Base-by-base conservation (phyloP, 1,140 invertebrate genomes). In the Saccostrea glomerata region DNA sequence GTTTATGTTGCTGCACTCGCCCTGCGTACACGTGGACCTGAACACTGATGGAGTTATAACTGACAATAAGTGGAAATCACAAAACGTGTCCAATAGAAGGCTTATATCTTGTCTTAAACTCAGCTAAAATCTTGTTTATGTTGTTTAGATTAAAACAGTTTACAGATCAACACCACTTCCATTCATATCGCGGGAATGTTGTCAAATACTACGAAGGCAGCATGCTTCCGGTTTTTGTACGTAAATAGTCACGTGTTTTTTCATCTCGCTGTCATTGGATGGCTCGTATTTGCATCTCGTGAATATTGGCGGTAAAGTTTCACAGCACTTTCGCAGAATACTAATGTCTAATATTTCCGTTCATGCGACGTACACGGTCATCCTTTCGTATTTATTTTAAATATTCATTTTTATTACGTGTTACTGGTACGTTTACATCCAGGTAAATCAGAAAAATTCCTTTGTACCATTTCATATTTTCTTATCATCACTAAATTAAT, bases 221-320 rank as follows among this genome's bases (percentile, higher is more conserved):
- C 70, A 77, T 77, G 70, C 70, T 77, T 77, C 70, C 70, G 70
- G 58, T 77, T 77, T 73, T 77, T 77, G 70, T 36, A 30, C 13
- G 23, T 36, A 36, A 13, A 30, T 30, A 77, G 15, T 77, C 70
- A 77, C 23, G 70, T 77, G 70, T 2, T 63, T 20, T 2, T 0
- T 63, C n/a, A 63, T 6, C 15, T 63, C 58, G 15, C 58, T 15
- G 15, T 63, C n/a, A 63, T 63, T 63, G 58, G 58, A 63, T n/a
- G n/a, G 15, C 6, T 17, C 13, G 5, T 20, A 36, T 30, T 30
- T 12, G 17, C 60, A 30, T 11, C 30, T 12, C 13, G 15, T 77
- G 70, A 77, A 17, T 36, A 36, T 77, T 77, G 70, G 70, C 70
- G 70, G 70, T 15, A 77, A 77, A 77, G 30, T 77, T 47, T 47